Percentiles rank a stretch among this genome's conserved stretches.
phyloP scores from a whole-genome alignment of 2,888 invertebrate species.

The Atethmia centrago region DNA sequence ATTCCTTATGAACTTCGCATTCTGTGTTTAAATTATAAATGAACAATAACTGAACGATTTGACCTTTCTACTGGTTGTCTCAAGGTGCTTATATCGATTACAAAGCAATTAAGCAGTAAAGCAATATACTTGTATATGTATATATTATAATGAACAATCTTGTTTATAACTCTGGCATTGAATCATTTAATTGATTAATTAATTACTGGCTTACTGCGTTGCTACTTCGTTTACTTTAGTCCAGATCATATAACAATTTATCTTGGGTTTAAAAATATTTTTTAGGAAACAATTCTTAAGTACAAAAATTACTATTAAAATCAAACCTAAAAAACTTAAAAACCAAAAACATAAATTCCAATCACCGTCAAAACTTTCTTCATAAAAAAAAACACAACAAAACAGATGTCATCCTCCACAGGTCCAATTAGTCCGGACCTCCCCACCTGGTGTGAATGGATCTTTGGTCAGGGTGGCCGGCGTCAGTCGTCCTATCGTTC shows the following conservation, averaged over 20 bases:
- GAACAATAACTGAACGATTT: slow-evolving; percentile 64
- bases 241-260: neutral
- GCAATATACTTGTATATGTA: slow-evolving; percentile 28
- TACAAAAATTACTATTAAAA: neutral
- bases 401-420: slow-evolving; percentile 51
- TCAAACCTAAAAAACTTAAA: neutral
- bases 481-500: slow-evolving; percentile 89
- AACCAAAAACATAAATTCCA: slow-evolving; percentile 25
- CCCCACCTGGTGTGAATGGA: slow-evolving; percentile 86
- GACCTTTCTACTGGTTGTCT: slow-evolving; percentile 67
- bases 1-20: slow-evolving; percentile 52
- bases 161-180: slow-evolving; percentile 53
- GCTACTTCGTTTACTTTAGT: slow-evolving; percentile 39
- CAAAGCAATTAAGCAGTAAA: slow-evolving; percentile 57
- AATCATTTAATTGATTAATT: slow-evolving; percentile 53
- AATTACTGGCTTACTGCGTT: slow-evolving; percentile 16
- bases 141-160: slow-evolving; percentile 36
- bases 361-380: slow-evolving; percentile 53
- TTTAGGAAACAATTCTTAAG: too few relatives aligned
- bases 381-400: slow-evolving; percentile 30
- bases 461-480: slow-evolving; percentile 88
- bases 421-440: slow-evolving; percentile 67
- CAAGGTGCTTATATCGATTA: slow-evolving; percentile 55
- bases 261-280: neutral
- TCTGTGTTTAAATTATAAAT: slow-evolving; percentile 54